Evolutionary conservation across 2,888 invertebrate species (phyloP).

Genomic region (Parnassius mnemosyne): DNA sequence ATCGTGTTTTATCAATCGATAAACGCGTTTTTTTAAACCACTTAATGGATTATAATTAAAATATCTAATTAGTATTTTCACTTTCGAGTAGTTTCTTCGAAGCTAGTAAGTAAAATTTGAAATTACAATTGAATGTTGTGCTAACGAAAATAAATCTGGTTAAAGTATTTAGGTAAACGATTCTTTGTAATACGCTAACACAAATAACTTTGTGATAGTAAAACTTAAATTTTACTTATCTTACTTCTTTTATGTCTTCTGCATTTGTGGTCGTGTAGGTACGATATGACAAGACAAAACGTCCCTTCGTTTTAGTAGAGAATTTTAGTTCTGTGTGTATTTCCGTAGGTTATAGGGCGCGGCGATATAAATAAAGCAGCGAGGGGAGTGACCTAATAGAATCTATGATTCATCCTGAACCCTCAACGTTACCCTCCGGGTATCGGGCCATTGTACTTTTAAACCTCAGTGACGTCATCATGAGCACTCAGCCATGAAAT

Average conservation of each 20-base stretch:
- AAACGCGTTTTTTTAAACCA: no score
- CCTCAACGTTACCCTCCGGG: constrained; percentile 63
- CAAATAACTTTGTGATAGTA: no score
- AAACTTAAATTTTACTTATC: no score
- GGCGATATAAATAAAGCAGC: constrained; percentile 51
- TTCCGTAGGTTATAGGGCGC: constrained; percentile 46
- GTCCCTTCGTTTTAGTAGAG: constrained; percentile 20
- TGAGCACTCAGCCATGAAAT: constrained; percentile 55
- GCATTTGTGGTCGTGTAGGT: no score
- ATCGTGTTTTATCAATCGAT: no score
- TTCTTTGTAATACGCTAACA: no score
- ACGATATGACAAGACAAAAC: not conserved
- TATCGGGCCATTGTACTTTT: constrained; percentile 48
- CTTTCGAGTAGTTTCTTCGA: not conserved
- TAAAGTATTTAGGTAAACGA: no score
- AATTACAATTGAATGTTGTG: not conserved
- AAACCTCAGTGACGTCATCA: constrained; percentile 70
- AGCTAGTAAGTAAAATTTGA: not conserved
- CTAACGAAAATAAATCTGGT: no score
- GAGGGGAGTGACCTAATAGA: constrained; percentile 68
- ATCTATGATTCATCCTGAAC: constrained; percentile 76
- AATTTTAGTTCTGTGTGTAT: constrained; percentile 32
- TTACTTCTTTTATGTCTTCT: no score
- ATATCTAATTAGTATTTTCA: not conserved
- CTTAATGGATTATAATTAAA: no score